phyloP scores from a whole-genome alignment of 2,888 invertebrate genomes.

The Drosophila macrospina region DNA sequence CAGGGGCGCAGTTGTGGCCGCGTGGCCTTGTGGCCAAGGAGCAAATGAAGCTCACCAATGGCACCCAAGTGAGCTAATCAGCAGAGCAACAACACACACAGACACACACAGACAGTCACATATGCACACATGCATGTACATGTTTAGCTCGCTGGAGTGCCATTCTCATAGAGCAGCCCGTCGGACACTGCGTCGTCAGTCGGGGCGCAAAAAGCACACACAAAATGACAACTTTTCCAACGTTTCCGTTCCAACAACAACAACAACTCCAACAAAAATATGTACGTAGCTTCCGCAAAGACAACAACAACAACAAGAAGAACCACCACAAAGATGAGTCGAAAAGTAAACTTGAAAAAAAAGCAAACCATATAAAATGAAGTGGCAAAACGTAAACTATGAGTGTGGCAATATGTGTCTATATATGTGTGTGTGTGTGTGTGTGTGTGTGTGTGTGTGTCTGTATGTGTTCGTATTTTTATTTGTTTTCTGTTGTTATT shows the following conservation, averaged over 20 bases:
- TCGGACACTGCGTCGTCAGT: constrained; percentile 34
- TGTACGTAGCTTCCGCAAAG: constrained; percentile 8
- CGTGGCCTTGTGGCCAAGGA: constrained; percentile 45
- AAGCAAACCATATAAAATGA: constrained; percentile 71
- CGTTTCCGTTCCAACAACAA: constrained; percentile 40
- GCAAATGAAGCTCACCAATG: constrained; percentile 77
- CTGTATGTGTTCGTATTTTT: constrained; percentile 57
- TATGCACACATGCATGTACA: constrained; percentile 4
- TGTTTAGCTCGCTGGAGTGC: constrained; percentile 41
- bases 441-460: constrained; percentile 19
- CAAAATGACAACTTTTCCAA: constrained; percentile 66
- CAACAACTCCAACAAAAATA: constrained; percentile 27
- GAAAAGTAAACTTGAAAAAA: constrained; percentile 57
- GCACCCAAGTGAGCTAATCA: constrained; percentile 80
- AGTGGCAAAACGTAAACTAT: constrained; percentile 79
- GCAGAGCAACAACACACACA: constrained; percentile 56
- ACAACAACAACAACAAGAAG: constrained; percentile 15
- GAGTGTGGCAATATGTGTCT: constrained; percentile 42
- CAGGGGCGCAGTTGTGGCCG: constrained; percentile 10
- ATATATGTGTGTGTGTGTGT: constrained; percentile 27
- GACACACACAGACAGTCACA: constrained; percentile 26
- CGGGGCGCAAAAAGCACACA: constrained; percentile 37
- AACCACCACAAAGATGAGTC: constrained; percentile 48
- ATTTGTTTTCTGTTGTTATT: constrained; percentile 78
- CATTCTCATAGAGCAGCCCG: constrained; percentile 28